phyloP scores from a whole-genome alignment of 2,888 invertebrate species.

The Lithophane leautieri region DNA sequence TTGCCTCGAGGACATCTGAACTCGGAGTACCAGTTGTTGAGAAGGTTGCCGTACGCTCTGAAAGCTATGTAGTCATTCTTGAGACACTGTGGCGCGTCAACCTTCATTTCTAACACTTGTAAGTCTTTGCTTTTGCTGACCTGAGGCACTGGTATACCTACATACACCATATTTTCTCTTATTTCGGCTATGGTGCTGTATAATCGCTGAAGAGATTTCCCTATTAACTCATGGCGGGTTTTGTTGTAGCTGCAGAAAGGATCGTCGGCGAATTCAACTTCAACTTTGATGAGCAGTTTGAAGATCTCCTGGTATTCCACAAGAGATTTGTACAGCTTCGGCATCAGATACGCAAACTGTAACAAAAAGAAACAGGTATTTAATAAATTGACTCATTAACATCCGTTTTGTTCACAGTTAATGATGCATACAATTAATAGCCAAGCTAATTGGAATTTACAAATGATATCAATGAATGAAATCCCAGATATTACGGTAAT shows the following conservation, averaged over 20 bases:
- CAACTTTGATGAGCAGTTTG: conserved; percentile 78
- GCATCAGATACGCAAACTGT: conserved; percentile 90
- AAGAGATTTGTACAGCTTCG: conserved; percentile 89
- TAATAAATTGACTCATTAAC: conserved; percentile 37
- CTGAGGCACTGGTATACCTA: conserved; percentile 78
- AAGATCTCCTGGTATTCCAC: conserved; percentile 83
- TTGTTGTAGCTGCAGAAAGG: conserved; percentile 84
- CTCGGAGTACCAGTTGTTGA: conserved; percentile 91
- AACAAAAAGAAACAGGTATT: conserved; percentile 78
- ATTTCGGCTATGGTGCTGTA: conserved; percentile 91
- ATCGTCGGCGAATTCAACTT: conserved; percentile 83
- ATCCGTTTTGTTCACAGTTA: conserved; percentile 37
- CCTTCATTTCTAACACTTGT: conserved; percentile 79
- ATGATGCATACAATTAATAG: conserved; percentile 31
- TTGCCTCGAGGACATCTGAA: conserved; percentile 84
- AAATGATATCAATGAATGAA: conserved; percentile 54
- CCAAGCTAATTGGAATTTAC: conserved; percentile 55
- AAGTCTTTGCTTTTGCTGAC: conserved; percentile 83
- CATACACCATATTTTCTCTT: conserved; percentile 82
- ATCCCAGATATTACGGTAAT: conserved; percentile 48
- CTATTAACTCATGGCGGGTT: conserved; percentile 82
- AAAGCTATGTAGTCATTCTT: conserved; percentile 92
- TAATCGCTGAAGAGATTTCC: conserved; percentile 83
- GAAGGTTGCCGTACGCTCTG: conserved; percentile 89
- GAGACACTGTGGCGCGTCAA: conserved; percentile 89